Evolutionary conservation across 2,113 vertebrate species (phyloP).

Genomic region (Octodon degus): DNA sequence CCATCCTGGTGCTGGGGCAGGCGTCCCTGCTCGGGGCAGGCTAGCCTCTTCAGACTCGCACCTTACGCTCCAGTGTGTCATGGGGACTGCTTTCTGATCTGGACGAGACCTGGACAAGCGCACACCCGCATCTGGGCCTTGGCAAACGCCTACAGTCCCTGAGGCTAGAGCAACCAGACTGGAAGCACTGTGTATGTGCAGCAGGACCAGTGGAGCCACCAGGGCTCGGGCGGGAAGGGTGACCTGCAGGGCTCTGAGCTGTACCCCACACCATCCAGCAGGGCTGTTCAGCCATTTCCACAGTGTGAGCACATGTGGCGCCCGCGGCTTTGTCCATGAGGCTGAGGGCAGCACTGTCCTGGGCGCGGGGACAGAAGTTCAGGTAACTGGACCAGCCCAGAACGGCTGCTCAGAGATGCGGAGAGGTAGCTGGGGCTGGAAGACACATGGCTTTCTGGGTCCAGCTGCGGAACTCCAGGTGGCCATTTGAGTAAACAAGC

Average conservation of each 20-base stretch:
- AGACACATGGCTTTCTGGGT: background rate
- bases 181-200: too few relatives aligned
- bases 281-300: background rate
- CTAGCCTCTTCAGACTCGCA: background rate
- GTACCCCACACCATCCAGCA: background rate
- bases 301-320: background rate
- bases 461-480: background rate
- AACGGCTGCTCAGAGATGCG: background rate
- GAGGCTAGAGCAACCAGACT: too few relatives aligned
- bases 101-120: background rate
- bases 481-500: background rate
- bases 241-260: too few relatives aligned
- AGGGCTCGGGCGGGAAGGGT: too few relatives aligned
- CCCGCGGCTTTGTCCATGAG: background rate
- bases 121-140: background rate
- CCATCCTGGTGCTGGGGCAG: conserved; percentile 44
- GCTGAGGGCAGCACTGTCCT: background rate
- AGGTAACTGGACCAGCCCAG: background rate
- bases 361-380: background rate
- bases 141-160: background rate
- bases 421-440: too few relatives aligned
- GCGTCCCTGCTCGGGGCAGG: background rate
- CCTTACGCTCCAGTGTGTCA: background rate
- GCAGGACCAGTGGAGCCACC: background rate
- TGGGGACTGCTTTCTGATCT: background rate